Base-by-base conservation (phyloP, 2,113 vertebrate genomes). In the Pseudorasbora parva region DNA sequence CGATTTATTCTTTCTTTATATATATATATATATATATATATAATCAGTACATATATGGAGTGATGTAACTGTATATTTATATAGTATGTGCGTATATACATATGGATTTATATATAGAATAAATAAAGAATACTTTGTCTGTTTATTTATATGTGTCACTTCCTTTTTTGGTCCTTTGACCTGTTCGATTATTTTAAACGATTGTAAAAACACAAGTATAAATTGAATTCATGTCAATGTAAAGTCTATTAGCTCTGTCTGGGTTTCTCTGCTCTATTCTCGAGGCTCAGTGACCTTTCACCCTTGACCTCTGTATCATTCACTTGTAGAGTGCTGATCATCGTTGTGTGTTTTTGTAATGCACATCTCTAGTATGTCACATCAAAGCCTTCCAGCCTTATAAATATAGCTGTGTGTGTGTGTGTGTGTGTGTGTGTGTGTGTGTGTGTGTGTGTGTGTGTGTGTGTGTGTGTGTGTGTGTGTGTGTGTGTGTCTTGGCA, bases 401-500 rank as follows among this genome's bases (percentile, higher is more conserved):
- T 68, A 81, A 81, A 69, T 81, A 81, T 81, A 69, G 45, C 27
- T 19, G 3, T 1, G 23, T 73, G 66, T 84, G 54, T 69, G n/a
- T 86, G 60, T 81, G 49, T 86, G 64, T 54, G 81, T 74, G 49
- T 87, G n/a, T 86, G 60, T 81, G 49, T 86, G 64, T 54, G 81
- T 74, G 49, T 87, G n/a, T 86, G 60, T 81, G 49, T 86, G 64
- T 54, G 81, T 74, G 49, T 87, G 23, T 73, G 66, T 84, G 54
- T 69, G n/a, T 19, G 3, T 1, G 23, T 73, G 66, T 84, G 54
- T 69, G n/a, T 19, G 3, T 1, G 23, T 73, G 66, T 84, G 54
- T 69, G n/a, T 86, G 60, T 81, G 49, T 86, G 64, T 54, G 81
- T 74, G 49, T 87, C 17, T 83, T 84, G 83, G 80, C 88, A 80